Base-by-base conservation (phyloP, 2,113 vertebrate genomes). In the Eleginops maclovinus region DNA sequence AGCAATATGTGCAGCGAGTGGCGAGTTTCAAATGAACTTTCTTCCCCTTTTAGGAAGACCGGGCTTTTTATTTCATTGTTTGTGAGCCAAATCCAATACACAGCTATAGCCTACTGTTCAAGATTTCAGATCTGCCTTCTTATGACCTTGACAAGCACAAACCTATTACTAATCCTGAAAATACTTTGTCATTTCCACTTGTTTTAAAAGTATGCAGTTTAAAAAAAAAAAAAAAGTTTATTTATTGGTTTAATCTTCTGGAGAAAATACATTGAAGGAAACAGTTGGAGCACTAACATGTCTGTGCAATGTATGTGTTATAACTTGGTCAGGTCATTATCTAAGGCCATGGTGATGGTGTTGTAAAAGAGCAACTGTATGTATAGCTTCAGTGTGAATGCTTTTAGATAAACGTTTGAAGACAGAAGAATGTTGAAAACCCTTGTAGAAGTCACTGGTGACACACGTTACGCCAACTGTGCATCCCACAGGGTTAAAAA, bases 141-240 rank as follows among this genome's bases (percentile, higher is more conserved):
- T 90, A 94, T 93, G 94, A 95, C 92, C 92, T 93, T 95, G 94
- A 95, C 93, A 95, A 95, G 95, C 95, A 95, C 95, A 95, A 95
- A 95, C 91, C 90, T 94, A 91, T 93, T 92, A 94, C 88, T 93
- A 92, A 93, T 90, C 87, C 90, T 93, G 81, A 87, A 90, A 80
- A 93, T 75, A 79, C 82, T 89, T 84, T 88, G 83, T 94, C 81
- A 87, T 90, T 93, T 93, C 72, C 88, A 90, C 75, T 84, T 92
- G 82, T 93, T 92, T 92, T 92, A 86, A 93, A 85, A 70, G 61
- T 86, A 64, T 87, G 82, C 70, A 41, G 3, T 80, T 88, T 90
- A 5, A 53, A 41, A 43, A 31, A 44, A 65, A 70, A 56, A 61
- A 64, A 72, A 72, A 78, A 75, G 77, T 93, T 89, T 94, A 94